phyloP scores from a whole-genome alignment of 1,140 invertebrate species.

The Pachyrhynchus sulphureomaculatus region DNA sequence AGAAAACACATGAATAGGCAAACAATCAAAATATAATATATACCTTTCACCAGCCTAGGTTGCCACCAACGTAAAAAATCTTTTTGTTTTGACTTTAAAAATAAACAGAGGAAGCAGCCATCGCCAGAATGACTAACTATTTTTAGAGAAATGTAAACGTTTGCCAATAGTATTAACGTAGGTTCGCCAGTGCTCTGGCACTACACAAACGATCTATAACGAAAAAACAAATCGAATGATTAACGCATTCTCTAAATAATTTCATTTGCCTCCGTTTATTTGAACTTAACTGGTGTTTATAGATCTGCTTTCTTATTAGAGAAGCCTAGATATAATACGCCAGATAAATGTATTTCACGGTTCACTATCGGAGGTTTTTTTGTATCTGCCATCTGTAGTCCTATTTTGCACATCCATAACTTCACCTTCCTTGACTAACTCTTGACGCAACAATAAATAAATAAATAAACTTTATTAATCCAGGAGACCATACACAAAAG shows the following conservation, averaged over 20 bases:
- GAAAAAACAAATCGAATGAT: constrained; percentile 21
- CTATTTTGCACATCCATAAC: too few species aligned
- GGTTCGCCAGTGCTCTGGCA: not conserved
- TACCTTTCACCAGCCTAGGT: not conserved
- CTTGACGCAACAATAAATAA: too few species aligned
- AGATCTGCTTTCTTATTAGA: too few species aligned
- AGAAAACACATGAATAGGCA: too few species aligned
- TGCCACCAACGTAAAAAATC: constrained; percentile 11
- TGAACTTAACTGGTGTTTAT: not conserved
- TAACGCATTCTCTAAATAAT: constrained; percentile 24
- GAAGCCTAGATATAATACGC: too few species aligned
- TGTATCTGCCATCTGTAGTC: too few species aligned
- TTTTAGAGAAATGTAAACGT: constrained; percentile 22
- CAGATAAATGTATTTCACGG: not conserved
- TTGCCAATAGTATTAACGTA: constrained; percentile 33
- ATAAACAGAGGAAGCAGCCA: constrained; percentile 23
- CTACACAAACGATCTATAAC: constrained; percentile 8
- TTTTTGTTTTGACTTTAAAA: constrained; percentile 22
- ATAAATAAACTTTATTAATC: too few species aligned
- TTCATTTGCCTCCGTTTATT: constrained; percentile 11
- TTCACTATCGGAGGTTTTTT: not conserved
- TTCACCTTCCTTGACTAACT: too few species aligned
- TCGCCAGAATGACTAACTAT: constrained; percentile 28
- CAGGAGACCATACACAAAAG: too few species aligned
- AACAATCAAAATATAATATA: too few species aligned